Evolutionary conservation across 2,113 vertebrate genomes (phyloP).

Genomic region (Chaetorhynchus papuensis): DNA sequence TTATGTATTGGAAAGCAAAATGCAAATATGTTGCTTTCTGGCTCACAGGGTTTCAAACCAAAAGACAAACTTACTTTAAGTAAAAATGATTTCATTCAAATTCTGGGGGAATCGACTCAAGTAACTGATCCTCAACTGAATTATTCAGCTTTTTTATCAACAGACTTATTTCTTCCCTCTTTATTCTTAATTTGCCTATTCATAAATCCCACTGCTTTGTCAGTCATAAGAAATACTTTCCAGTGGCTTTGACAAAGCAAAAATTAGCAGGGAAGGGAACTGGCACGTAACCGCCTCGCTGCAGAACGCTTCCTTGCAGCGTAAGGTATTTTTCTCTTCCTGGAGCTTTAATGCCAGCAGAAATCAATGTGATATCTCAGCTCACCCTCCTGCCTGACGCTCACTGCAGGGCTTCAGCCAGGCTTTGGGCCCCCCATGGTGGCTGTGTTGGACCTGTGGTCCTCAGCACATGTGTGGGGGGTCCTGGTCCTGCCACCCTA

Average conservation of each 20-base stretch:
- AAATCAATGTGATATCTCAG: not conserved
- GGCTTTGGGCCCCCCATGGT: not conserved
- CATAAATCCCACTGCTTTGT: constrained; percentile 53
- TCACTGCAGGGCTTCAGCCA: not conserved
- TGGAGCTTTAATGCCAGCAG: constrained; percentile 5
- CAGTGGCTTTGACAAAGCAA: constrained; percentile 53
- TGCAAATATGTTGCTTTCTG: constrained; percentile 64
- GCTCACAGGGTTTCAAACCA: constrained; percentile 50
- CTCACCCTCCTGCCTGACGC: not conserved
- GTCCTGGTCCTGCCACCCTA: fast-evolving
- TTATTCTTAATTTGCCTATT: constrained; percentile 61
- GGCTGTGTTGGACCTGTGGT: not conserved
- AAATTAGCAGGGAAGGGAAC: constrained; percentile 57
- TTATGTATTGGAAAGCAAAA: constrained; percentile 59
- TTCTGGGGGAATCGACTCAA: constrained; percentile 38
- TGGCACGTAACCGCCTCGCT: not conserved
- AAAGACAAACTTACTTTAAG: constrained; percentile 56
- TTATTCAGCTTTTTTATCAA: constrained; percentile 67
- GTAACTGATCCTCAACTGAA: constrained; percentile 60
- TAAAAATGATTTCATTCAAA: constrained; percentile 59
- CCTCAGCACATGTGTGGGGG: not conserved
- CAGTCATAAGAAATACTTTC: constrained; percentile 54
- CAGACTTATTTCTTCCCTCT: constrained; percentile 48
- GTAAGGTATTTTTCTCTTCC: constrained; percentile 33
- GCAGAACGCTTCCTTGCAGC: constrained; percentile 40